Base-by-base conservation (phyloP, 2,113 vertebrate genomes). In the Probosciger aterrimus region DNA sequence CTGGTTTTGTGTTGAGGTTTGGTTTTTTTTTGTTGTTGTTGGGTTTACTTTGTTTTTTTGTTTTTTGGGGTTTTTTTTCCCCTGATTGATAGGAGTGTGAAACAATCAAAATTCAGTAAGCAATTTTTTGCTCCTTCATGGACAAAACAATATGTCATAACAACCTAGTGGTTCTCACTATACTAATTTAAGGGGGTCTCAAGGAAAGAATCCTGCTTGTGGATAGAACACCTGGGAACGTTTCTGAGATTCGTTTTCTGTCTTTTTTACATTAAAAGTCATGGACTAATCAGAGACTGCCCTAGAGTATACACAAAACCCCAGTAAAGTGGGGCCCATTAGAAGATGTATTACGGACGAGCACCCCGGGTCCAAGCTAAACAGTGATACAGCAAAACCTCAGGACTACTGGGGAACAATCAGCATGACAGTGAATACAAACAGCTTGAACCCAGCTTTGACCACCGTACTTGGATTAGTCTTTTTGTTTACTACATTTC, bases 61-160 rank as follows among this genome's bases (percentile, higher is more conserved):
- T 19, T 68, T 18, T 5, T 60, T 23, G 11, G 11, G 8, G 1
- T 4, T 1, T 14, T 14, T 27, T 37, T 7, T n/a, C 55, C 57
- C 7, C 46, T 23, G 46, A 55, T 37, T 37, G 13, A 11, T 24
- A 77, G 28, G 52, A 86, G 23, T 33, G 5, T 17, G 6, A 79
- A 33, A 50, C 30, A 59, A 18, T 17, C 52, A 70, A 68, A 84
- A 85, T 49, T 0, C 49, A 35, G 5, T 28, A 50, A 55, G 9
- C 0, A 0, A 10, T 27, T 20, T 85, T 90, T 86, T 73, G 4
- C 37, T 53, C 18, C 3, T 2, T 14, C 60, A 5, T 17, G 31
- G 30, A 8, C 11, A 57, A 83, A 83, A 33, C 3, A 35, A 6
- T 35, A 14, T 31, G 3, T 31, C 23, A 24, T 74, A n/a, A 47